These are phyloP conservation scores for Apostichopus japonicus DNA, from an alignment of 35 echinoderm and acorn worm species.

Conservation along the genomic window DNA sequence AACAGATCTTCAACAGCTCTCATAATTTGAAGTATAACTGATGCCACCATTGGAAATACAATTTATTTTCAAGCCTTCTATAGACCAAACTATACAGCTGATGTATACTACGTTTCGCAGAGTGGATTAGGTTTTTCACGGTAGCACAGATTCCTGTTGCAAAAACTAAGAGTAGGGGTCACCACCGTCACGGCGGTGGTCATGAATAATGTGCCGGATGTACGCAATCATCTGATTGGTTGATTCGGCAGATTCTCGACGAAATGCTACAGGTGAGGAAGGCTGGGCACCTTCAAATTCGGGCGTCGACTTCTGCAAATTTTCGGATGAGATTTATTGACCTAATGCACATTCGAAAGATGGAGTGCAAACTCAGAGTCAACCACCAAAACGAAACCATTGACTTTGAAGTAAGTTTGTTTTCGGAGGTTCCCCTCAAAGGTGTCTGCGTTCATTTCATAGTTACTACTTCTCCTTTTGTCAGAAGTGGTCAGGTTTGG, in stretches of 20 bases:
- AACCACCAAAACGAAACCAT: conserved; percentile 38
- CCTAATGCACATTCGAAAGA: conserved; percentile 28
- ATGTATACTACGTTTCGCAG: too few species aligned
- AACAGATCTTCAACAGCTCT: too few species aligned
- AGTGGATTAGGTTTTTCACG: too few species aligned
- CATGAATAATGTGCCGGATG: not conserved
- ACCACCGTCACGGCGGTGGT: not conserved
- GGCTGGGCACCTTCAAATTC: conserved; percentile 38
- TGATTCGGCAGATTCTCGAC: conserved; percentile 57
- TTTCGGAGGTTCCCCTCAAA: not conserved
- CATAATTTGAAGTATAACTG: too few species aligned
- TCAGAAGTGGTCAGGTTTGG: not conserved
- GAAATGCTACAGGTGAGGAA: conserved; percentile 43
- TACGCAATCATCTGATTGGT: conserved; percentile 29
- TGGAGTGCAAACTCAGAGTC: conserved; percentile 32
- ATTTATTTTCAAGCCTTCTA: too few species aligned
- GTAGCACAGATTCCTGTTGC: too few species aligned
- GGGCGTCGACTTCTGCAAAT: conserved; percentile 21
- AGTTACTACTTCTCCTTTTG: not conserved
- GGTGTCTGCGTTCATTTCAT: not conserved
- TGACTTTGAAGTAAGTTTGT: conserved; percentile 53
- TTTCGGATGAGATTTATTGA: conserved; percentile 55
- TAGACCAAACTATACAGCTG: too few species aligned
- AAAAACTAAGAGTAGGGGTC: too few species aligned
- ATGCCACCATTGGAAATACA: too few species aligned